Evolutionary conservation across 2,113 vertebrate species (phyloP).

Genomic region (Pycnonotus jocosus): DNA sequence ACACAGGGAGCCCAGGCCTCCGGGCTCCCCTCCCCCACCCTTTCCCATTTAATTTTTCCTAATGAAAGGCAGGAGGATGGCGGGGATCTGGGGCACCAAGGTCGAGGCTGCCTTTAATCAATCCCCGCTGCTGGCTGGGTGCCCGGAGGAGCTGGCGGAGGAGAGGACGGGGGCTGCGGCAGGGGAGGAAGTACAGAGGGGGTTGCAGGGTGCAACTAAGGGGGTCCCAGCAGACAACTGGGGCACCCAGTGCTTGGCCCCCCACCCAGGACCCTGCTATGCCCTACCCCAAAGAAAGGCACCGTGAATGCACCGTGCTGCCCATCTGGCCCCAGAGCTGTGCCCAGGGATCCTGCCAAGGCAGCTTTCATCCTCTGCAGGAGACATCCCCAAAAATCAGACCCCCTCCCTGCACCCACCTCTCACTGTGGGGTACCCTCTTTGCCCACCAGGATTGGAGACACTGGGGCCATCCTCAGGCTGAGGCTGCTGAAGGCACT

Average conservation of each 20-base stretch:
- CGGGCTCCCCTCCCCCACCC: neutral
- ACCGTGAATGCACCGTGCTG: neutral
- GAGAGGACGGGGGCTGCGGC: neutral
- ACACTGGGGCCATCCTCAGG: neutral
- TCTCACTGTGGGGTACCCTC: neutral
- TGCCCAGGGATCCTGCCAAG: neutral
- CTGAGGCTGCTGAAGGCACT: slow-evolving; percentile 13
- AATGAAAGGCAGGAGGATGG: slow-evolving; percentile 63
- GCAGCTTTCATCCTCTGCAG: neutral
- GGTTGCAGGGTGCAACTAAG: neutral
- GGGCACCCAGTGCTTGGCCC: neutral
- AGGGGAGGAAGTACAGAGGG: neutral
- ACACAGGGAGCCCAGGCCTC: neutral
- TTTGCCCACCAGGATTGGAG: neutral
- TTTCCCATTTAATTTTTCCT: slow-evolving; percentile 61
- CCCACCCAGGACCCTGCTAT: neutral
- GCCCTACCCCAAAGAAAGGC: neutral
- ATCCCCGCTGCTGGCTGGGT: slow-evolving; percentile 37
- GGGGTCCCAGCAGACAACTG: neutral
- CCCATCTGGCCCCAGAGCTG: accelerated
- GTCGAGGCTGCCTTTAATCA: slow-evolving; percentile 65
- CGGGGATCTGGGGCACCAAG: slow-evolving; percentile 51
- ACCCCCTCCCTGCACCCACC: neutral
- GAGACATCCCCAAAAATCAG: neutral
- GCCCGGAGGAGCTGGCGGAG: slow-evolving; percentile 3